Base-by-base conservation (phyloP, 1,140 invertebrate species). In the Atta texana region DNA sequence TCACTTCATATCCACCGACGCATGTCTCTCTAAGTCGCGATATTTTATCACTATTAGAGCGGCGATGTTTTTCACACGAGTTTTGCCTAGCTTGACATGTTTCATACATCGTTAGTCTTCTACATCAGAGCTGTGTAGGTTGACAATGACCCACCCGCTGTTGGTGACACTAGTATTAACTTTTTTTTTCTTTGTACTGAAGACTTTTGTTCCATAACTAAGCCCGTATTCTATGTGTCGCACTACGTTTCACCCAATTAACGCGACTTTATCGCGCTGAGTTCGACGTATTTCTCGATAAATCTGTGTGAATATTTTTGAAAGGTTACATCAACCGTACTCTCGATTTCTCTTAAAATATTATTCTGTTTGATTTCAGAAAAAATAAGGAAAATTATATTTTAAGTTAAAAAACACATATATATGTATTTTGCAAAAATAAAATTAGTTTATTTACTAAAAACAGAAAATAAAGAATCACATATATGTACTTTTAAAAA, bases 1-100 rank as follows among this genome's bases (percentile, higher is more conserved):
- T 2, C 16, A 21, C 1, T 2, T 24, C 10, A 2, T 28, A 44
- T 10, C 16, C 8, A 1, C 55, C 55, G 31, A 59, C 21, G 21
- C 57, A 63, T 18, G 39, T 77, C 21, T 64, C 39, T 21, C 39
- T 61, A 64, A 77, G 75, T 77, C 21, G 24, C 18, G 57, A 77
- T 77, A 77, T 64, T 77, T 77, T 64, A 77, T 77, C 75, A 77
- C 75, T 77, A 77, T 77, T 77, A 64, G 57, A 49, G 16, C 16
- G 16, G 21, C 34, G 34, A 61, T 77, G 39, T 77, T 77, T 77
- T 44, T 77, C 18, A 61, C 39, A 16, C 16, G 21, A 77, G 21
- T 64, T 64, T 77, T 16, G 34, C 8, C 57, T 39, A 76, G 55
- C 55, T 24, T 57, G 34, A 61, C 55, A 24, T 44, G 75, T 49